These are phyloP conservation scores for Styela plicata DNA, from an alignment of 23 tunicate species.

Conservation along the genomic window DNA sequence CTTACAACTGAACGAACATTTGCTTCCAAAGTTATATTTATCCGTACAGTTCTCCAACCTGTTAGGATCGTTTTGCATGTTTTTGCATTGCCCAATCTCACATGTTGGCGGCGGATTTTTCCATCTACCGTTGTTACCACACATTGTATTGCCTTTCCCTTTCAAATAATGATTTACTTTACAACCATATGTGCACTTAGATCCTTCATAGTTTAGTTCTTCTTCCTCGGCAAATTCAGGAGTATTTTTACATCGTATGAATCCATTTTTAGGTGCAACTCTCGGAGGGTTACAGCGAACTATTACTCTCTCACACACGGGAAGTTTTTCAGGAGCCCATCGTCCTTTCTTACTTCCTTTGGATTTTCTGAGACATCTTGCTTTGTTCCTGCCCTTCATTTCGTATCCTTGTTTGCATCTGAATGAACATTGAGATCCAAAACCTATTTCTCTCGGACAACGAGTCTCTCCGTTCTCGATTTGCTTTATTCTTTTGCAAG, in stretches of 20 bases:
- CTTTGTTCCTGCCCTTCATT: neutral
- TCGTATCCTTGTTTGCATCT: conserved; percentile 12
- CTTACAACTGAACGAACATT: conserved; percentile 26
- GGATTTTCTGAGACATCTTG: neutral
- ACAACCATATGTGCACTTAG: conserved; percentile 11
- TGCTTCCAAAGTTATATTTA: conserved; percentile 24
- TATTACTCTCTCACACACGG: conserved; percentile 13
- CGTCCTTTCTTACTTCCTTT: neutral
- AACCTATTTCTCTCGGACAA: conserved; percentile 10
- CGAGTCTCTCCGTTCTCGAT: neutral
- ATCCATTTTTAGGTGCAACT: conserved; percentile 35
- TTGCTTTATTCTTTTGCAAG: conserved; percentile 3
- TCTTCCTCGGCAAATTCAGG: neutral
- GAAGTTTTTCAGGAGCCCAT: neutral
- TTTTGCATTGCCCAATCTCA: conserved; percentile 18
- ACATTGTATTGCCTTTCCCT: conserved; percentile 3
- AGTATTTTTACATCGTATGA: conserved; percentile 17
- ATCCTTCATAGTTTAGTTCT: conserved; percentile 20
- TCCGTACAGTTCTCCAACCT: conserved; percentile 13
- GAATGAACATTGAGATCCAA: conserved; percentile 1
- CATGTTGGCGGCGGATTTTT: neutral
- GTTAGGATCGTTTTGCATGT: neutral
- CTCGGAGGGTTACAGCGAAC: conserved; percentile 29
- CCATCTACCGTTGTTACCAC: conserved; percentile 2
- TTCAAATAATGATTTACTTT: neutral